A percentile compares a stretch with the other conserved stretches of the same genome.
Evolutionary conservation across 2,888 invertebrate genomes (phyloP).

Genomic region (Lithodes maja): DNA sequence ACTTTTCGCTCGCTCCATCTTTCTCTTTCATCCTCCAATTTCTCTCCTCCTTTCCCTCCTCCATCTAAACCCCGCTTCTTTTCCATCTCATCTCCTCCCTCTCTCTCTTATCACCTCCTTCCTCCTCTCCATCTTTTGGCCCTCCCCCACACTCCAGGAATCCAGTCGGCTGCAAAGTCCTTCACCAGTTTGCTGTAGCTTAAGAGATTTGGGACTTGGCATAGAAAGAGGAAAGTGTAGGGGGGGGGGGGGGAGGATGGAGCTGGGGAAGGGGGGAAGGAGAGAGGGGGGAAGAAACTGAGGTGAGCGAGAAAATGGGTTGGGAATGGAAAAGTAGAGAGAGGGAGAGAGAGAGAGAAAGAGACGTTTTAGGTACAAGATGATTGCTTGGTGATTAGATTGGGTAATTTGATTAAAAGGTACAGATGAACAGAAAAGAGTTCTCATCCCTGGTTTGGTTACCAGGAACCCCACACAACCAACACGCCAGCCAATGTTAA

Average conservation of each 20-base stretch:
- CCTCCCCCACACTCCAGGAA: slow-evolving; percentile 3
- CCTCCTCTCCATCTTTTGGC: neutral
- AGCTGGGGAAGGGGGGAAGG: neutral
- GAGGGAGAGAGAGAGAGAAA: no score
- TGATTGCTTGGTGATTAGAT: no score
- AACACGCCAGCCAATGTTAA: no score
- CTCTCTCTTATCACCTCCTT: slow-evolving; percentile 3
- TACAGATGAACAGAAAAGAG: no score
- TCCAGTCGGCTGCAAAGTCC: neutral
- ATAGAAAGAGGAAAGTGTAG: neutral
- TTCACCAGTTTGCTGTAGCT: neutral
- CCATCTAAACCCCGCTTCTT: no score
- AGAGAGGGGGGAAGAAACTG: neutral
- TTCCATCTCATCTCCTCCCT: slow-evolving; percentile 18
- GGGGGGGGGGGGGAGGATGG: neutral
- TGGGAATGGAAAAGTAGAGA: no score
- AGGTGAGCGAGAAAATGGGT: neutral
- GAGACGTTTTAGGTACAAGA: no score
- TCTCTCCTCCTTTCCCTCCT: neutral
- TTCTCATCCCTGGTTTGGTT: no score
- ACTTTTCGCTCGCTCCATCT: slow-evolving; percentile 11
- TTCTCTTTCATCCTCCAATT: slow-evolving; percentile 21
- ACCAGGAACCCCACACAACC: no score
- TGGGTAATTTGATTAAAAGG: no score
- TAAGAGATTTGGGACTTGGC: neutral